Evolutionary conservation across 1,140 invertebrate species (phyloP).

Genomic region (Nephila pilipes): DNA sequence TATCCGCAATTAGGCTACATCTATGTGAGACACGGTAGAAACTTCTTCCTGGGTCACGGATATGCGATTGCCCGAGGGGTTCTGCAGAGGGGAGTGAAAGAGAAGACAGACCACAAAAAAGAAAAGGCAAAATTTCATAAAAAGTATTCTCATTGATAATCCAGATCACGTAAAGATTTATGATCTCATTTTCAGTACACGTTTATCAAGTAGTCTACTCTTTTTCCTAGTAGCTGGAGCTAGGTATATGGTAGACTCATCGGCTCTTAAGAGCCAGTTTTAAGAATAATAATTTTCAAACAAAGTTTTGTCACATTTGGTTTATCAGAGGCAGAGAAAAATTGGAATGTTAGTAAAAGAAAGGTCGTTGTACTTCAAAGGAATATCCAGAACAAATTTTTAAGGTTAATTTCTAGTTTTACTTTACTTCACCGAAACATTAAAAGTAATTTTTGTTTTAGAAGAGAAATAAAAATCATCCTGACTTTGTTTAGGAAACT

Average conservation of each 20-base stretch:
- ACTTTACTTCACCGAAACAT: too few relatives aligned
- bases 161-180: neutral
- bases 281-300: too few relatives aligned
- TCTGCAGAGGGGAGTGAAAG: neutral
- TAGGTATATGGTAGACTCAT: neutral
- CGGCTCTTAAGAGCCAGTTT: too few relatives aligned
- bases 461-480: too few relatives aligned
- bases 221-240: neutral
- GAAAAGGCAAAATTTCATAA: neutral
- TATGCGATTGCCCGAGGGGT: neutral
- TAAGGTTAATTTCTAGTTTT: too few relatives aligned
- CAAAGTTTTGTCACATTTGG: too few relatives aligned
- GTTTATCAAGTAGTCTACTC: neutral
- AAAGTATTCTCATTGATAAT: neutral
- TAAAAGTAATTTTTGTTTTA: too few relatives aligned
- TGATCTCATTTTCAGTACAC: neutral
- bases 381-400: too few relatives aligned
- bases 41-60: slow-evolving; percentile 45
- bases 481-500: too few relatives aligned
- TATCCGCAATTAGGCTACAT: slow-evolving; percentile 29
- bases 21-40: neutral
- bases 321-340: too few relatives aligned
- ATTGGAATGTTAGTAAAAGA: too few relatives aligned
- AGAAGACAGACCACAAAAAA: neutral
- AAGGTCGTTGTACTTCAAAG: too few relatives aligned